Evolutionary conservation across 2,113 vertebrate species (phyloP).

Genomic region (Callipepla californica): DNA sequence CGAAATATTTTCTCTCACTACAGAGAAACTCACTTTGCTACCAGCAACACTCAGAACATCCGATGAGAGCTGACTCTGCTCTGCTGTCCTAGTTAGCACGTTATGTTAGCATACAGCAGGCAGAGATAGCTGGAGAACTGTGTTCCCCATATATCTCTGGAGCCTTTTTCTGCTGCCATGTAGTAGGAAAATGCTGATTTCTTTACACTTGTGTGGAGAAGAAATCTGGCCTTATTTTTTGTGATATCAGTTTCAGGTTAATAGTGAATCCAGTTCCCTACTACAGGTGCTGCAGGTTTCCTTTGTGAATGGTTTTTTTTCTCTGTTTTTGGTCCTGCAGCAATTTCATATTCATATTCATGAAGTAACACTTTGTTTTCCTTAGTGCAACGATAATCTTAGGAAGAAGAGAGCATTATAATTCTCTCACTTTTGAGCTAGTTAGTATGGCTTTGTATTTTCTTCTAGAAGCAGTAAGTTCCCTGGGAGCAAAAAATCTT

Average conservation of each 20-base stretch:
- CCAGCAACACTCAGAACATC: neutral
- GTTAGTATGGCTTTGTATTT: neutral
- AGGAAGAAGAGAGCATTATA: neutral
- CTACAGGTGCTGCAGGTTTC: neutral
- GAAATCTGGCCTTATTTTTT: neutral
- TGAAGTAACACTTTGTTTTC: neutral
- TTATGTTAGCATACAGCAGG: neutral
- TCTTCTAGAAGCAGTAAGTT: neutral
- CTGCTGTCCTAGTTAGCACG: neutral
- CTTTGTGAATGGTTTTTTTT: neutral
- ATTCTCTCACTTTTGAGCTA: neutral
- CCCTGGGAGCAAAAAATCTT: constrained; percentile 1
- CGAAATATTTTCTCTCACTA: neutral
- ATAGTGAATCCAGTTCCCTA: neutral
- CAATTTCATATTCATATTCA: neutral
- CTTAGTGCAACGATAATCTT: neutral
- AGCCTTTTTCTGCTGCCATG: neutral
- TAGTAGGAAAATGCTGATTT: neutral
- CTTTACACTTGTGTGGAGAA: neutral
- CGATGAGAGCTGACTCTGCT: rapidly evolving
- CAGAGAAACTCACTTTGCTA: neutral
- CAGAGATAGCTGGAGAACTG: neutral
- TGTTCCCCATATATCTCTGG: neutral
- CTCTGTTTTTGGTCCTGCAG: neutral
- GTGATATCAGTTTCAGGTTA: neutral